Conservation (phyloP, 2,888 invertebrate species). For the Leuctra nigra region DNA sequence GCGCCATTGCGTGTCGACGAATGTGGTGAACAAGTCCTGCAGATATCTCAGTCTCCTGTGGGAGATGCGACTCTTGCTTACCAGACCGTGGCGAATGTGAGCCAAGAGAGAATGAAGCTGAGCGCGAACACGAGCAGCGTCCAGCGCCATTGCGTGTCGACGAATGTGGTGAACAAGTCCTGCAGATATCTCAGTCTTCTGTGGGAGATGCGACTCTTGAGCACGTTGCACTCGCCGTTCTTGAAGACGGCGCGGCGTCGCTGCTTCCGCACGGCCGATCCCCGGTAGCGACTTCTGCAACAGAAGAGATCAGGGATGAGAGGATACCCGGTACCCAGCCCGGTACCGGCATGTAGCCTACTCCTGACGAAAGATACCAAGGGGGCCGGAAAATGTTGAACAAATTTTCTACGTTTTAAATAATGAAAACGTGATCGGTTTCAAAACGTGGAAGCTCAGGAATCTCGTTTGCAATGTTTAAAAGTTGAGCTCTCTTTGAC, state of each 20-base stretch:
- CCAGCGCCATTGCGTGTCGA: slow-evolving; percentile 92
- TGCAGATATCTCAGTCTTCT: slow-evolving; percentile 66
- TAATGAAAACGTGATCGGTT: no score
- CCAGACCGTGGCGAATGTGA: slow-evolving; percentile 83
- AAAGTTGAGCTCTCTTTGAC: no score
- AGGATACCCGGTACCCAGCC: no score
- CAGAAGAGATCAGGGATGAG: background rate
- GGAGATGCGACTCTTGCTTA: slow-evolving; percentile 69
- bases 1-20: slow-evolving; percentile 90
- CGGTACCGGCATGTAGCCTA: no score
- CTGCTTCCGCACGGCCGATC: slow-evolving; percentile 53
- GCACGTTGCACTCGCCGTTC: slow-evolving; percentile 94
- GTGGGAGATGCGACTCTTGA: slow-evolving; percentile 81
- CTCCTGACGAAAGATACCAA: no score
- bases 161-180: slow-evolving; percentile 78
- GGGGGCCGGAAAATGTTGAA: no score
- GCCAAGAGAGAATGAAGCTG: slow-evolving; percentile 81
- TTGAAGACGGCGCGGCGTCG: slow-evolving; percentile 84
- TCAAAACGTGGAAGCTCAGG: no score
- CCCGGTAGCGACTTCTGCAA: slow-evolving; percentile 60
- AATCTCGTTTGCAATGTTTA: no score
- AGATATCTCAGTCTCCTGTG: slow-evolving; percentile 69
- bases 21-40: slow-evolving; percentile 72
- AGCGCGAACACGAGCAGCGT: slow-evolving; percentile 77
- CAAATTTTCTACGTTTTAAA: no score